Conservation (phyloP, 1,140 invertebrate species). For the Drosophila elegans region DNA sequence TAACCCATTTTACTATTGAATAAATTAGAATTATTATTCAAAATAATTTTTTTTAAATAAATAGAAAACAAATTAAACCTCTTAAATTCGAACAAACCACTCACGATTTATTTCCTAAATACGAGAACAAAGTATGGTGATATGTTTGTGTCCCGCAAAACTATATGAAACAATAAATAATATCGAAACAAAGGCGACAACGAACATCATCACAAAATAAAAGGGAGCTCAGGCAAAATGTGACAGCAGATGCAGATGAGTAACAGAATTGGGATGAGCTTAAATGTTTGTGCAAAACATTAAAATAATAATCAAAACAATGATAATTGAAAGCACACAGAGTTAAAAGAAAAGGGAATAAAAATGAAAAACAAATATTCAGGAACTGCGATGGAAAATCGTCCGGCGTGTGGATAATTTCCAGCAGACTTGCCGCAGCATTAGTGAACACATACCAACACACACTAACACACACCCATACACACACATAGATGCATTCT, state of each 20-base stretch:
- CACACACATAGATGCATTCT: constrained; percentile 6
- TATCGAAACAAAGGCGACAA: constrained; percentile 12
- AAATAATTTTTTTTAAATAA: too few relatives aligned
- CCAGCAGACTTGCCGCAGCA: constrained; percentile 61
- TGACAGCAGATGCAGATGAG: constrained; percentile 21
- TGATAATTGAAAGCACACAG: constrained; percentile 56
- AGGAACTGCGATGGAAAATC: constrained; percentile 56
- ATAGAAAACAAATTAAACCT: not conserved
- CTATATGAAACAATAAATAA: constrained; percentile 7
- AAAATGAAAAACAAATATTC: constrained; percentile 50
- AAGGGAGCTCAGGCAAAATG: constrained; percentile 12
- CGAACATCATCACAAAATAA: constrained; percentile 16
- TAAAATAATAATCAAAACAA: constrained; percentile 69
- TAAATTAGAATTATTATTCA: too few relatives aligned
- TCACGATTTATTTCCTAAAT: not conserved
- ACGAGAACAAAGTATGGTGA: not conserved
- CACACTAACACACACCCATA: constrained; percentile 2
- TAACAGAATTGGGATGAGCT: not conserved
- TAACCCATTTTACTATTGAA: too few relatives aligned
- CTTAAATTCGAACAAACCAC: too few relatives aligned
- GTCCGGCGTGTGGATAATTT: constrained; percentile 59
- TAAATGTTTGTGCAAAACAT: constrained; percentile 51
- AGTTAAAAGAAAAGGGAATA: constrained; percentile 14
- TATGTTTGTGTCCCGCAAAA: not conserved
- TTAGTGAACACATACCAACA: constrained; percentile 38